Percentiles rank a stretch among this genome's conserved stretches.
These are phyloP conservation scores for Cherax quadricarinatus DNA, from an alignment of 1,140 invertebrate species.

Conservation along the genomic window DNA sequence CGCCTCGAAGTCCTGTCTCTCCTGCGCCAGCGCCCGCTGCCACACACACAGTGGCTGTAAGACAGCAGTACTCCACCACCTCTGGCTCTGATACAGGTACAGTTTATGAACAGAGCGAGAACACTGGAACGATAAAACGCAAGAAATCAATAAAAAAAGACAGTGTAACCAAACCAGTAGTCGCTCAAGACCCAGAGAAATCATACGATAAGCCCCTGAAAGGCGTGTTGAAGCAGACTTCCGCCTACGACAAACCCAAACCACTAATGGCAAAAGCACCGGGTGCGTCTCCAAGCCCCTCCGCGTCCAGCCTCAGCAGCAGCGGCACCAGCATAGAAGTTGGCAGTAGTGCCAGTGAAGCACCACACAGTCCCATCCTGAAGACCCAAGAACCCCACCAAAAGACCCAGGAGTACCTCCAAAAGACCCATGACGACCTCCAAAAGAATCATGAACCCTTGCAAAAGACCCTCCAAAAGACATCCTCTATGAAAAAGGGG, in stretches of 20 bases:
- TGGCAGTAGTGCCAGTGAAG: not conserved
- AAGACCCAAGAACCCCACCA: not conserved
- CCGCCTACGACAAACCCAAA: constrained; percentile 71
- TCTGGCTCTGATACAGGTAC: constrained; percentile 61
- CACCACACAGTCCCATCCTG: no score
- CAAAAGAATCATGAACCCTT: not conserved
- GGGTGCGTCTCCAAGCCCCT: constrained; percentile 48
- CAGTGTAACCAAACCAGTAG: not conserved
- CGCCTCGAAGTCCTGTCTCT: not conserved
- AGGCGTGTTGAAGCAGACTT: constrained; percentile 70
- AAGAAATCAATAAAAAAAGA: constrained; percentile 58
- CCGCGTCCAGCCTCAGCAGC: constrained; percentile 40
- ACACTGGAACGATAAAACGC: constrained; percentile 71
- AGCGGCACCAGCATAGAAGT: constrained; percentile 34
- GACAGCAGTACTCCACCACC: constrained; percentile 45
- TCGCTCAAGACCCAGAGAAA: not conserved
- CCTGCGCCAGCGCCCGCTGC: constrained; percentile 17
- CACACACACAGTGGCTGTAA: constrained; percentile 39
- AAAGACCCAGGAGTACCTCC: not conserved
- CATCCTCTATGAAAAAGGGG: not conserved
- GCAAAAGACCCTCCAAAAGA: not conserved
- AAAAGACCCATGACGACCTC: not conserved
- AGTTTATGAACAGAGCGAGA: constrained; percentile 72
- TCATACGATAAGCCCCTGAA: constrained; percentile 68
- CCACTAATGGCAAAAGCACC: constrained; percentile 57